phyloP scores from a whole-genome alignment of 2,797 vertebrate genomes.

The Novumbra hubbsi region DNA sequence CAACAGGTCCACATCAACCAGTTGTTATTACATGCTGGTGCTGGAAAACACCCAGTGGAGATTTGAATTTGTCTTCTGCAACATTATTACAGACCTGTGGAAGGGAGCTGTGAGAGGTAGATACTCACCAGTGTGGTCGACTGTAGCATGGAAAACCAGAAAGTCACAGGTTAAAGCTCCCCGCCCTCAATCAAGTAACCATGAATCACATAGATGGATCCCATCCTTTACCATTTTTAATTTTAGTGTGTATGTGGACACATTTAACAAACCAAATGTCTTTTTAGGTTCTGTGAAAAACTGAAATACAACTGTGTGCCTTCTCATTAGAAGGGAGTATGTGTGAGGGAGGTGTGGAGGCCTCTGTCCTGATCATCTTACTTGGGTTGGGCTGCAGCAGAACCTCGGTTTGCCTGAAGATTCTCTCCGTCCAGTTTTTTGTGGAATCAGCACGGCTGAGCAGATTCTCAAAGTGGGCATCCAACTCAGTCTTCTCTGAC shows the following conservation, averaged over 20 bases:
- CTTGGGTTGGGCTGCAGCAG: conserved; percentile 94
- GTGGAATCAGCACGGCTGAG: conserved; percentile 87
- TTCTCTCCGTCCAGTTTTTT: conserved; percentile 98
- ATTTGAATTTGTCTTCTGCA: conserved; percentile 19
- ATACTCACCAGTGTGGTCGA: conserved; percentile 77
- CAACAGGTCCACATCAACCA: not conserved
- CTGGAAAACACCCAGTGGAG: not conserved
- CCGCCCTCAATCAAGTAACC: not conserved
- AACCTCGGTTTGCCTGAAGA: conserved; percentile 90
- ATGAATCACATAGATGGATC: not conserved
- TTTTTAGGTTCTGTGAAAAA: no score
- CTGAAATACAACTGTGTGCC: not conserved
- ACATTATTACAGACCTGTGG: conserved; percentile 24
- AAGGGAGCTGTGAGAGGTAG: conserved; percentile 44
- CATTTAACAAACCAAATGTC: no score
- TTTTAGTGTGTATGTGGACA: no score
- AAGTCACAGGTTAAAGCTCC: conserved; percentile 52
- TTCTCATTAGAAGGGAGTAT: not conserved
- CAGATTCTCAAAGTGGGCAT: conserved; percentile 91
- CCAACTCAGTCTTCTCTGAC: conserved; percentile 91
- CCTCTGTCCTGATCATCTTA: conserved; percentile 80
- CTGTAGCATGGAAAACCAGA: conserved; percentile 75
- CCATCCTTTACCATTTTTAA: not conserved
- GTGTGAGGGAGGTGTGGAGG: not conserved
- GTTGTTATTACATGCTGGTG: not conserved